Evolutionary conservation across 2,888 invertebrate species (phyloP).

Genomic region (Agrotis puta): DNA sequence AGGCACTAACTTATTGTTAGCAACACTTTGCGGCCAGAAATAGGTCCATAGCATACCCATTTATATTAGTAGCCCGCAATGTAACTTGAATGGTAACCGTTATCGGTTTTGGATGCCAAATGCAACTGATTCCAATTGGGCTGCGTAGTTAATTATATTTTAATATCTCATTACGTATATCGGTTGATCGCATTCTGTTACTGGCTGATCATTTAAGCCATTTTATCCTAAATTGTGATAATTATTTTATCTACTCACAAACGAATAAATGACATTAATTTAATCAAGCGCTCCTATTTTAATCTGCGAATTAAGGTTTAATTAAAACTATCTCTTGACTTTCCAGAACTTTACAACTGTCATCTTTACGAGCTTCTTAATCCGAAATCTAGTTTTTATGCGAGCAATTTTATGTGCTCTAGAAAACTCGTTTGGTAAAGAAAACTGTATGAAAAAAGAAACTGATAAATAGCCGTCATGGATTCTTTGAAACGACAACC

Average conservation of each 20-base stretch:
- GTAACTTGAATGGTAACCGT: constrained; percentile 48
- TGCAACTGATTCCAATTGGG: constrained; percentile 30
- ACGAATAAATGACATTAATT: constrained; percentile 4
- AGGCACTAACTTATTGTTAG: constrained; percentile 70
- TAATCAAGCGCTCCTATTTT: constrained; percentile 6
- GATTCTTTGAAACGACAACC: too few relatives aligned
- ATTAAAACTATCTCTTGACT: constrained; percentile 24
- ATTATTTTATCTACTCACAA: constrained; percentile 19
- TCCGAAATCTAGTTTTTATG: constrained; percentile 9
- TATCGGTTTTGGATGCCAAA: constrained; percentile 56
- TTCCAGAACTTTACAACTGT: constrained; percentile 20
- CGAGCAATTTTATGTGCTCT: neutral
- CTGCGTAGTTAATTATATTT: constrained; percentile 43
- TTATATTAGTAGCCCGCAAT: constrained; percentile 50
- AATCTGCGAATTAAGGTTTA: constrained; percentile 23
- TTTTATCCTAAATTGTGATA: constrained; percentile 6
- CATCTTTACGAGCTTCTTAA: constrained; percentile 33
- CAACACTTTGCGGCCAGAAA: constrained; percentile 53
- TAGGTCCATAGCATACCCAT: constrained; percentile 39
- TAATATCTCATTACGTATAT: constrained; percentile 45
- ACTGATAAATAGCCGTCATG: neutral
- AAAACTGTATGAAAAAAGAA: neutral
- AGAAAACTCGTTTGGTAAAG: neutral
- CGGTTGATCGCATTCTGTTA: constrained; percentile 30
- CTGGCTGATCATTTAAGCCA: neutral